These are phyloP conservation scores for Rotaria sp. DNA, from an alignment of 2,888 invertebrate genomes.

Conservation along the genomic window DNA sequence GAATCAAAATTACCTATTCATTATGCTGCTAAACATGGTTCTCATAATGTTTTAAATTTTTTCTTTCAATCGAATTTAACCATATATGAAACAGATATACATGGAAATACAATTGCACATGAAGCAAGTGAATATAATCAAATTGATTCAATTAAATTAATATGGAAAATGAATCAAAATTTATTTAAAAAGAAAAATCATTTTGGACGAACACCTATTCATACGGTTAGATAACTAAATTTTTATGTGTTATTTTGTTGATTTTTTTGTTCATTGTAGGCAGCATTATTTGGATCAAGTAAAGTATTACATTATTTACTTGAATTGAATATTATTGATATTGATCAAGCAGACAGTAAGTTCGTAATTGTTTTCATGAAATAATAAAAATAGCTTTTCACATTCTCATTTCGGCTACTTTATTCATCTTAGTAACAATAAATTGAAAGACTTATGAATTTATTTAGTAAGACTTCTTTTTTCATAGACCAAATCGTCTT, in stretches of 20 bases:
- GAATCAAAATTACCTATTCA: neutral
- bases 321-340: neutral
- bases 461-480: no score
- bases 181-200: neutral
- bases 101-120: conserved; percentile 21
- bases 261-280: neutral
- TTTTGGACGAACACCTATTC: neutral
- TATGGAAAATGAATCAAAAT: neutral
- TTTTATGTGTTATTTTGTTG: neutral
- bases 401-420: no score
- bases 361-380: no score
- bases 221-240: neutral
- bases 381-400: no score
- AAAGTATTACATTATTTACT: neutral
- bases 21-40: neutral
- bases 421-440: no score
- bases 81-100: neutral
- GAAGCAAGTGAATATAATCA: conserved; percentile 1
- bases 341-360: neutral
- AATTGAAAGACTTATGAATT: no score
- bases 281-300: neutral
- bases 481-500: no score
- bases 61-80: neutral
- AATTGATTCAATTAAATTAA: neutral
- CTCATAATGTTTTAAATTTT: neutral